Percentiles rank a stretch among this genome's conserved stretches.
Evolutionary conservation across 2,888 invertebrate genomes (phyloP).

Genomic region (Lamellibrachia columna): DNA sequence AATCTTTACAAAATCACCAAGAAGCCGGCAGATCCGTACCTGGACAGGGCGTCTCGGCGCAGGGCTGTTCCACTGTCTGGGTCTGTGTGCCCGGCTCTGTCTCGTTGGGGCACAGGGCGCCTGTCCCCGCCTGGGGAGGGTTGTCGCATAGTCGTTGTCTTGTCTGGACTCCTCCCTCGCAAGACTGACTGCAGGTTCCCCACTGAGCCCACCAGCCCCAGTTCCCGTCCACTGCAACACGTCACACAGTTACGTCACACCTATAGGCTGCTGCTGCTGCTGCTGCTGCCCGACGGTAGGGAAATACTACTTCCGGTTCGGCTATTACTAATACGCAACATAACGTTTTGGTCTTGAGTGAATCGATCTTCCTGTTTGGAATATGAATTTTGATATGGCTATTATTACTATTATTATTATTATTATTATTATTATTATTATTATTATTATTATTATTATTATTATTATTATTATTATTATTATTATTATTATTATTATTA

Average conservation of each 20-base stretch:
- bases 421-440: too few relatives aligned
- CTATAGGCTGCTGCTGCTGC: too few relatives aligned
- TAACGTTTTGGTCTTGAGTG: too few relatives aligned
- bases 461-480: too few relatives aligned
- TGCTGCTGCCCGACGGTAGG: too few relatives aligned
- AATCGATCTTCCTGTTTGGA: too few relatives aligned
- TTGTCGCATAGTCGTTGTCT: conserved; percentile 13
- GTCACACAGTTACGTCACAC: neutral
- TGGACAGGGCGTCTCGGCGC: neutral
- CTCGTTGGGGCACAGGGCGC: neutral
- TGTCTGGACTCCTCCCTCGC: neutral
- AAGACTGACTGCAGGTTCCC: neutral
- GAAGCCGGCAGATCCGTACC: neutral
- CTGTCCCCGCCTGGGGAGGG: neutral
- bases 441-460: too few relatives aligned
- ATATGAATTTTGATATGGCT: too few relatives aligned
- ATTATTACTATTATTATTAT: too few relatives aligned
- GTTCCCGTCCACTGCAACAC: neutral
- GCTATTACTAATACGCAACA: too few relatives aligned
- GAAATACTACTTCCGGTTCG: too few relatives aligned
- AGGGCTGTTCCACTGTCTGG: neutral
- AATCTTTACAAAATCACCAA: neutral
- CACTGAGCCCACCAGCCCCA: neutral
- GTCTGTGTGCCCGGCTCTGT: neutral
- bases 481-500: too few relatives aligned